Percentiles rank a stretch among this genome's conserved stretches.
phyloP scores from a whole-genome alignment of 2,113 vertebrate genomes.

The Phasianus colchicus region DNA sequence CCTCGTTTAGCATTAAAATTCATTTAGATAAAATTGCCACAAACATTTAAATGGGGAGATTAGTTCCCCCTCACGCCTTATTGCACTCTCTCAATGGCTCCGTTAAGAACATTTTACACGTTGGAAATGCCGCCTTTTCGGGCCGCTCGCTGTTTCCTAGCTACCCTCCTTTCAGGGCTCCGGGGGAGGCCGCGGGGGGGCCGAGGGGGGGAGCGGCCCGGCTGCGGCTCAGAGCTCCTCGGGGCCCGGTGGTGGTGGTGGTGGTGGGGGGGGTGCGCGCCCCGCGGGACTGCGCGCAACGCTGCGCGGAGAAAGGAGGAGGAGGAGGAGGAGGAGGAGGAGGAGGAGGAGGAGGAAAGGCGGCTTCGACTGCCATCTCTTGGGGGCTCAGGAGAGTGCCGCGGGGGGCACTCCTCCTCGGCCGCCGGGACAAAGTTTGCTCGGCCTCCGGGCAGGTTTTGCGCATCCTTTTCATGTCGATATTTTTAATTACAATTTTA shows the following conservation, averaged over 20 bases:
- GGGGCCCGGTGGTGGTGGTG: background rate
- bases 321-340: background rate
- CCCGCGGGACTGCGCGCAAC: background rate
- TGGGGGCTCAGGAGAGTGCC: conserved; percentile 85
- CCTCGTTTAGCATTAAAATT: conserved; percentile 97
- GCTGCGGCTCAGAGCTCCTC: background rate
- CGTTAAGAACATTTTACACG: conserved; percentile 88
- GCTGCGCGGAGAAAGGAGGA: background rate
- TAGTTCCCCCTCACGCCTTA: conserved; percentile 98
- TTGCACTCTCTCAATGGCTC: conserved; percentile 93
- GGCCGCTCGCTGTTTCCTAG: conserved; percentile 85
- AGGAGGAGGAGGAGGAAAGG: conserved; percentile 59
- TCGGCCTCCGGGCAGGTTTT: background rate
- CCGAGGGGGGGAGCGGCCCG: background rate
- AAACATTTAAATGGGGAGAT: conserved; percentile 97
- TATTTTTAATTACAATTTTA: no score
- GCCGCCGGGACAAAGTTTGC: background rate
- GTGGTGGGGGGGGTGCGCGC: background rate
- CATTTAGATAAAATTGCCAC: conserved; percentile 96
- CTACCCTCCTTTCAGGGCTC: conserved; percentile 77
- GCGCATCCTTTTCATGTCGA: no score
- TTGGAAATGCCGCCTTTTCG: conserved; percentile 86
- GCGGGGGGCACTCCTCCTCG: background rate
- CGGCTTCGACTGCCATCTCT: conserved; percentile 95
- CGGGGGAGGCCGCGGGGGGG: no score